Percentiles rank a stretch among this genome's conserved stretches.
Conservation (phyloP, 2,113 vertebrate species). For the Notothenia rossii region DNA sequence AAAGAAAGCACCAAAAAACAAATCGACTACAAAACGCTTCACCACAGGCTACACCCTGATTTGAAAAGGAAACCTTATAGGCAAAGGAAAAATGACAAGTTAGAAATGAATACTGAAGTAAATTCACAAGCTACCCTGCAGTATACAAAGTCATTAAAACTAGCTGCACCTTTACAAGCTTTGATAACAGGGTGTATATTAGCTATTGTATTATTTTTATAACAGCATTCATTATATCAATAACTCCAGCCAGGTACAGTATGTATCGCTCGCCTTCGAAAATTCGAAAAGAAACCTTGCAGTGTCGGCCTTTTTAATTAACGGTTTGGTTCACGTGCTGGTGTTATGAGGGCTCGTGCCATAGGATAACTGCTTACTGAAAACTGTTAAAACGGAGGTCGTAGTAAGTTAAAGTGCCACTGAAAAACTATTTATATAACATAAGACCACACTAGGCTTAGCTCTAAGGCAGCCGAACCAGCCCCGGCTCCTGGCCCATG, state of each 20-base stretch:
- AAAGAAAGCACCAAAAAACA: background rate
- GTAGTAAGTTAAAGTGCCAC: background rate
- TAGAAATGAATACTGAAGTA: background rate
- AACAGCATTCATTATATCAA: no score
- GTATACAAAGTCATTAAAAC: no score
- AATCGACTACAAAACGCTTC: background rate
- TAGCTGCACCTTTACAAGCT: no score
- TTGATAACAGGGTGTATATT: background rate
- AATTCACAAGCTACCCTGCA: no score
- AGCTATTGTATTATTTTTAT: no score
- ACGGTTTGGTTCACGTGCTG: background rate
- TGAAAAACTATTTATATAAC: background rate
- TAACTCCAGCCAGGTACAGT: background rate
- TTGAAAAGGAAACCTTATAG: background rate
- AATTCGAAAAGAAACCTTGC: background rate
- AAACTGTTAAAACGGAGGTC: background rate
- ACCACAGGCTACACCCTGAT: background rate
- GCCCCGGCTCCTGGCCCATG: background rate
- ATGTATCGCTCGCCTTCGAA: background rate
- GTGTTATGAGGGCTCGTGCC: background rate
- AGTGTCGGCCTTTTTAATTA: background rate
- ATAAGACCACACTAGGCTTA: background rate
- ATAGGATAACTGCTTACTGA: no score
- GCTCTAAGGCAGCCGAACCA: background rate
- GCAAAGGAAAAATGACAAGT: background rate